phyloP scores from a whole-genome alignment of 2,888 invertebrate species.

The Pyralis farinalis region DNA sequence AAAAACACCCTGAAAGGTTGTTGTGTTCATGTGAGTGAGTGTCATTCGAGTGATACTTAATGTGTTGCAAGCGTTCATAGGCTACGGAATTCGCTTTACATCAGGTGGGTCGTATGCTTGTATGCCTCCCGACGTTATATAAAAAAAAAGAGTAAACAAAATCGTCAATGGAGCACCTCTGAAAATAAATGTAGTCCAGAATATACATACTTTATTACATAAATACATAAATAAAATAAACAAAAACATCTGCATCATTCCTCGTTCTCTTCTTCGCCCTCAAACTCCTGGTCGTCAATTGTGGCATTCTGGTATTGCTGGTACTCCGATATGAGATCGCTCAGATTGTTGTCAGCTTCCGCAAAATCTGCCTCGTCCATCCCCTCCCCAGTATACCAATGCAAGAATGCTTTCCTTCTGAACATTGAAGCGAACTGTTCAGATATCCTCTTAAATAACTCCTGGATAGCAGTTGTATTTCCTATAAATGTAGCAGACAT shows the following conservation, averaged over 20 bases:
- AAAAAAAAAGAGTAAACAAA: too few relatives aligned
- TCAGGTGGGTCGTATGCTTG: too few relatives aligned
- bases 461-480: conserved; percentile 92
- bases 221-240: conserved; percentile 11
- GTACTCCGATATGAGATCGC: conserved; percentile 91
- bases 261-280: conserved; percentile 67
- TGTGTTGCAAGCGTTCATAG: too few relatives aligned
- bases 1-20: too few relatives aligned
- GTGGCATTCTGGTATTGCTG: conserved; percentile 94
- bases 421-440: conserved; percentile 94
- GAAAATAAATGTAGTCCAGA: too few relatives aligned
- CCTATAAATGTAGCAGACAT: conserved; percentile 95
- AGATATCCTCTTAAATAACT: conserved; percentile 91
- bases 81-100: too few relatives aligned
- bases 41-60: too few relatives aligned
- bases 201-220: conserved; percentile 17
- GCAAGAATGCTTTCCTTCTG: conserved; percentile 95
- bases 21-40: too few relatives aligned
- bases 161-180: too few relatives aligned
- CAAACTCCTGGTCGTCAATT: conserved; percentile 90
- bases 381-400: conserved; percentile 97
- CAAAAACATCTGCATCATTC: conserved; percentile 5
- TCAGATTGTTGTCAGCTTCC: conserved; percentile 95
- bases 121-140: too few relatives aligned
- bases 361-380: conserved; percentile 97